These are phyloP conservation scores for Phalloptychus januarius DNA, from an alignment of 2,797 vertebrate genomes.

Conservation along the genomic window DNA sequence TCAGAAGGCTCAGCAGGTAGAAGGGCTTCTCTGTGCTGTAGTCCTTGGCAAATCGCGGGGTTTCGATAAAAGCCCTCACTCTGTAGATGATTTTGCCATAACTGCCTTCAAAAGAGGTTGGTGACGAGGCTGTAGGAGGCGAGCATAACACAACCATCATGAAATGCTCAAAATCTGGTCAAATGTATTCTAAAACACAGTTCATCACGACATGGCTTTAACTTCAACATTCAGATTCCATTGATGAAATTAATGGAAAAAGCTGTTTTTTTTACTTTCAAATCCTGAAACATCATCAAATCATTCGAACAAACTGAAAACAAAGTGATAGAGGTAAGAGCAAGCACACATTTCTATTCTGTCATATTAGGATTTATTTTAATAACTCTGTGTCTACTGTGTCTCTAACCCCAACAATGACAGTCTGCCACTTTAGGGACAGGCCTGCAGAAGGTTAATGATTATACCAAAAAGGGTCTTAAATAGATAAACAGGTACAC, in stretches of 20 bases:
- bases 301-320: not conserved
- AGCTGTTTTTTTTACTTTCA: not conserved
- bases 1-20: constrained; percentile 87
- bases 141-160: not conserved
- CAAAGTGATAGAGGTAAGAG: not conserved
- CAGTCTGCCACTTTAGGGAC: not conserved
- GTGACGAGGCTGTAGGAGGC: constrained; percentile 80
- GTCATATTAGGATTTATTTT: not conserved
- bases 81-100: constrained; percentile 92
- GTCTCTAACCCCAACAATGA: not conserved
- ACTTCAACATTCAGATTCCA: not conserved
- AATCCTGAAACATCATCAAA: not conserved
- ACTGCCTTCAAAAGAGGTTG: constrained; percentile 93
- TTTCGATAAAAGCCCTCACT: constrained; percentile 90
- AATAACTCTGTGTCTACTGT: not conserved
- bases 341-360: not conserved
- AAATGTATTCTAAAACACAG: not conserved
- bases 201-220: not conserved
- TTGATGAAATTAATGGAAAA: not conserved
- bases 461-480: not conserved
- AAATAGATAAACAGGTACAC: not conserved
- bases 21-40: constrained; percentile 87
- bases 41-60: constrained; percentile 90
- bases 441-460: not conserved
- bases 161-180: not conserved